Percentiles rank a stretch among this genome's conserved stretches.
These are phyloP conservation scores for Macropus fuliginosus DNA, from an alignment of 2,797 vertebrate genomes.

Conservation along the genomic window DNA sequence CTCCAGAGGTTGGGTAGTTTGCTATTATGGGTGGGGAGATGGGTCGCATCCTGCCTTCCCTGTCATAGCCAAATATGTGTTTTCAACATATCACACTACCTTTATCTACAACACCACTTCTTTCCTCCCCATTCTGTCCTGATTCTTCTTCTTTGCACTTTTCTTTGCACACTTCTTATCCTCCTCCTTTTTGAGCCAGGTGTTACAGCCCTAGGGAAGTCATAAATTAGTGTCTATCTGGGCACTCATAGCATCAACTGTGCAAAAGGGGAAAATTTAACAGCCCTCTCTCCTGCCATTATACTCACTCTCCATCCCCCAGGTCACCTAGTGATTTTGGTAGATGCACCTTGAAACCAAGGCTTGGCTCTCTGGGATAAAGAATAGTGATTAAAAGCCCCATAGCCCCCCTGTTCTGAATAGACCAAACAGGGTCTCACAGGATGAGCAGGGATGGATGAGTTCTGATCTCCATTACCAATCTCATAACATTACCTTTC, in stretches of 20 bases:
- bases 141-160: background rate
- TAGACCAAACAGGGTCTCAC: background rate
- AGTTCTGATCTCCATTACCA: background rate
- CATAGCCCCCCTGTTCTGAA: background rate
- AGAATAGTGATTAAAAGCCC: background rate
- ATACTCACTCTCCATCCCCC: background rate
- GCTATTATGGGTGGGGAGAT: background rate
- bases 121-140: background rate
- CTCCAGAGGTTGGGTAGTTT: background rate
- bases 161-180: background rate
- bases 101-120: background rate
- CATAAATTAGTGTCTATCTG: background rate
- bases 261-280: background rate
- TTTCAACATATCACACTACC: background rate
- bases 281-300: background rate
- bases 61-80: background rate
- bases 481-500: background rate
- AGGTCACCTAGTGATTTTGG: background rate
- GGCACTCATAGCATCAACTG: background rate
- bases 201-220: background rate
- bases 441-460: background rate
- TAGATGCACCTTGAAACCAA: background rate
- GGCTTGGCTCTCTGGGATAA: background rate
- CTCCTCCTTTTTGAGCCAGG: background rate
- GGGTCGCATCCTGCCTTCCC: background rate